Conservation (phyloP, 2,113 vertebrate genomes). For the Carettochelys insculpta region DNA sequence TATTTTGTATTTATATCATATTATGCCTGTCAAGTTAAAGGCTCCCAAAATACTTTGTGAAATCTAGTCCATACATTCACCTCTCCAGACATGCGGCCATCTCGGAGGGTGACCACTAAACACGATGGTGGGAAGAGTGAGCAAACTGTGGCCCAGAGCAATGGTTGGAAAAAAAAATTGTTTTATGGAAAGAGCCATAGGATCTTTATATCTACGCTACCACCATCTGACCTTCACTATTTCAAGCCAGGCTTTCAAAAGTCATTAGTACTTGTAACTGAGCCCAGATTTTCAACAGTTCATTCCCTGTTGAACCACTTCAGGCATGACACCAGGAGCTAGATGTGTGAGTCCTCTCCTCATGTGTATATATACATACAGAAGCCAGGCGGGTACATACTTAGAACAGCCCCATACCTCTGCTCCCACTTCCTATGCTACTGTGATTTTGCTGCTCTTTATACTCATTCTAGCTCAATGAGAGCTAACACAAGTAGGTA, state of each 20-base stretch:
- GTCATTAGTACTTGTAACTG: neutral
- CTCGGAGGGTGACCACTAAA: neutral
- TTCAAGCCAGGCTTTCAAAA: neutral
- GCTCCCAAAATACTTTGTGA: neutral
- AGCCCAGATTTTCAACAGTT: neutral
- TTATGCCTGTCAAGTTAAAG: neutral
- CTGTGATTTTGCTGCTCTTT: neutral
- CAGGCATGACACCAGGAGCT: too few relatives aligned
- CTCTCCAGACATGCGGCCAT: neutral
- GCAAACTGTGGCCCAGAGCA: neutral
- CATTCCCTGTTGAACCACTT: neutral
- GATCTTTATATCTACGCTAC: neutral
- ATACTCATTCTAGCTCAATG: neutral
- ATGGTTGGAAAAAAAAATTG: neutral
- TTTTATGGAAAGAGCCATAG: neutral
- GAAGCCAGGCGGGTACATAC: too few relatives aligned
- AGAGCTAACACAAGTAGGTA: neutral
- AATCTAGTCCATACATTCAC: neutral
- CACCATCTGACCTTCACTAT: neutral
- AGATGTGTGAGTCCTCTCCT: too few relatives aligned
- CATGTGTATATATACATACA: too few relatives aligned
- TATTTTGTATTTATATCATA: neutral
- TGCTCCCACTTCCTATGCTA: too few relatives aligned
- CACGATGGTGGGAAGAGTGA: neutral
- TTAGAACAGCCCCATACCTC: too few relatives aligned